A percentile compares a stretch with the other conserved stretches of the same genome.
These are phyloP conservation scores for Mellivora capensis DNA, from an alignment of 2,113 vertebrate species.

Conservation along the genomic window DNA sequence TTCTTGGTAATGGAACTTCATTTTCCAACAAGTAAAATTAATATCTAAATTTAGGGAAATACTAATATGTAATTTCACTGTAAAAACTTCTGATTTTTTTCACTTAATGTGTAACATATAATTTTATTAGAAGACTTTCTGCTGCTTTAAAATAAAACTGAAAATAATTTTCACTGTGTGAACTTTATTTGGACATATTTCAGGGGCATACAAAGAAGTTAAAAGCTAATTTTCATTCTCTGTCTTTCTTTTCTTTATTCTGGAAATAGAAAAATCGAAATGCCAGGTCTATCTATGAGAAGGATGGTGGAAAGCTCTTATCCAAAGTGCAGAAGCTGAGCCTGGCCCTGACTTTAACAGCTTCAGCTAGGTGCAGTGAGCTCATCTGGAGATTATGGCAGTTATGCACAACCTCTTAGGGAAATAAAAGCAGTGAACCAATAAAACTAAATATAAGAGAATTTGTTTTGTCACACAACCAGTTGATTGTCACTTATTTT, in stretches of 20 bases:
- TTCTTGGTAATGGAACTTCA: neutral
- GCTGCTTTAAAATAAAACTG: neutral
- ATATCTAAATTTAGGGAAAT: neutral
- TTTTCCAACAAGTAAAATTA: neutral
- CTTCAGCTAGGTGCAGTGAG: neutral
- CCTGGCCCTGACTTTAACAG: neutral
- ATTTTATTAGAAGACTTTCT: neutral
- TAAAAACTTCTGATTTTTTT: neutral
- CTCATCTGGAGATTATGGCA: neutral
- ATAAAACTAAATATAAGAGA: neutral
- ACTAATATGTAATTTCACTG: neutral
- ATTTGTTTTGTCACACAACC: neutral
- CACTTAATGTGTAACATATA: neutral
- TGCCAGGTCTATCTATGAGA: neutral
- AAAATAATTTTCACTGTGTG: neutral
- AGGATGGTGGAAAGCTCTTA: neutral
- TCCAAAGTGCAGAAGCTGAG: neutral
- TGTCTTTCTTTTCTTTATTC: neutral
- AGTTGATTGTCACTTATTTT: neutral
- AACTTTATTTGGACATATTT: neutral
- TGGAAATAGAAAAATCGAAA: conserved; percentile 21
- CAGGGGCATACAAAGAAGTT: neutral
- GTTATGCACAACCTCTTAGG: neutral
- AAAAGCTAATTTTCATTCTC: conserved; percentile 16
- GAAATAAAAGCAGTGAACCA: neutral